phyloP scores from a whole-genome alignment of 2,797 vertebrate species.

The Coilia nasus region DNA sequence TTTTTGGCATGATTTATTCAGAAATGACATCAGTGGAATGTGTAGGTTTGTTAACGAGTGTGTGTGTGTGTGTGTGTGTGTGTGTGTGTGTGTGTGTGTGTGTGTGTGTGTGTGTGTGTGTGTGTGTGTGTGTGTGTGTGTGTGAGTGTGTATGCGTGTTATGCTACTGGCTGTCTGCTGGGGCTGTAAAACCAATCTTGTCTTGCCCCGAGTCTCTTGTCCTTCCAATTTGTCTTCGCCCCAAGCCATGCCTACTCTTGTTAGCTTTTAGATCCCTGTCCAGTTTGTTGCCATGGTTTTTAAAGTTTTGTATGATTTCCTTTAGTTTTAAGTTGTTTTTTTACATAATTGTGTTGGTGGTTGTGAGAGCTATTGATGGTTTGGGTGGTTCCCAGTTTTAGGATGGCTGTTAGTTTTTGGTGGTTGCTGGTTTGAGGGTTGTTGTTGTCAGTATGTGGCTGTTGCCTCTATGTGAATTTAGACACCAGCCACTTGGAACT shows the following conservation, averaged over 20 bases:
- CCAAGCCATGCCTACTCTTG: not conserved
- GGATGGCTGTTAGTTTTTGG: not conserved
- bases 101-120: conserved; percentile 19
- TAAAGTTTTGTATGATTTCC: not conserved
- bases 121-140: not conserved
- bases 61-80: not conserved
- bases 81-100: not conserved
- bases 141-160: conserved; percentile 26
- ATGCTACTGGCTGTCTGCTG: not conserved
- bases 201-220: not conserved
- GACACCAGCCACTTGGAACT: not conserved
- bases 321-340: not conserved
- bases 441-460: not conserved
- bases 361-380: too few species aligned
- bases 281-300: not conserved
- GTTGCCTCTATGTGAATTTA: not conserved
- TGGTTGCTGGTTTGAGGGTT: not conserved
- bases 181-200: not conserved
- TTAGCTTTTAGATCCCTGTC: not conserved
- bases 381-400: not conserved
- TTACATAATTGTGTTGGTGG: too few species aligned
- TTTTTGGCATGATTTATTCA: not conserved
- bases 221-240: not conserved
- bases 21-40: not conserved
- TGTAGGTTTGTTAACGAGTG: too few species aligned